A percentile compares a stretch with the other conserved stretches of the same genome.
Conservation (phyloP, 2,797 vertebrate species). For the Tarsius wallacei region DNA sequence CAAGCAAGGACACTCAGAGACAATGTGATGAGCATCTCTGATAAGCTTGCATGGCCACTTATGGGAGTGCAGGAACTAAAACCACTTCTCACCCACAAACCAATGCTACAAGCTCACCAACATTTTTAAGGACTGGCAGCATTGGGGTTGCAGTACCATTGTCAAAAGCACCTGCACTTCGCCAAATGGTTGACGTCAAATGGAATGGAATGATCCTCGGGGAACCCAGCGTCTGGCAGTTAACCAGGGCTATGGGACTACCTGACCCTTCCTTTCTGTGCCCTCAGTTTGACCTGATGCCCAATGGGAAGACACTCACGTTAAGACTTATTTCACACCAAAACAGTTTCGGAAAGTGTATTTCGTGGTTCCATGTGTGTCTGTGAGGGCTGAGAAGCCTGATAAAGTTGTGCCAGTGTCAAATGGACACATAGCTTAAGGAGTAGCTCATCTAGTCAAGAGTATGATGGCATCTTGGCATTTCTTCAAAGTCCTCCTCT, state of each 20-base stretch:
- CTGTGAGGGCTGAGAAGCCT: neutral
- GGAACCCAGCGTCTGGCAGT: neutral
- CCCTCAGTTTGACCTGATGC: neutral
- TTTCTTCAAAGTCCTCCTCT: neutral
- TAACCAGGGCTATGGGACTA: neutral
- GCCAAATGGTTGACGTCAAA: neutral
- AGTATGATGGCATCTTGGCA: neutral
- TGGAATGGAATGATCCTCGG: neutral
- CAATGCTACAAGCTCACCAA: neutral
- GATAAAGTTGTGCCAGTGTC: neutral
- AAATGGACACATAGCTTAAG: neutral
- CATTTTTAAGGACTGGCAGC: neutral
- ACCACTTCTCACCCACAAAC: neutral
- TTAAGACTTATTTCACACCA: neutral
- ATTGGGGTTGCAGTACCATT: neutral
- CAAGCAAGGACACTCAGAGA: neutral
- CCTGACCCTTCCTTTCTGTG: neutral
- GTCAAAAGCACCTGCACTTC: neutral
- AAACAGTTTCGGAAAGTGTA: slow-evolving; percentile 14
- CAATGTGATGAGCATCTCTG: neutral
- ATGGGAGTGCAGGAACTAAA: neutral
- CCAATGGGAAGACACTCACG: neutral
- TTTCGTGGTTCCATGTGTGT: neutral
- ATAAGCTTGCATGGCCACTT: neutral
- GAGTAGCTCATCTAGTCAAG: neutral